Base-by-base conservation (phyloP, 2,113 vertebrate genomes). In the Etia nguti region DNA sequence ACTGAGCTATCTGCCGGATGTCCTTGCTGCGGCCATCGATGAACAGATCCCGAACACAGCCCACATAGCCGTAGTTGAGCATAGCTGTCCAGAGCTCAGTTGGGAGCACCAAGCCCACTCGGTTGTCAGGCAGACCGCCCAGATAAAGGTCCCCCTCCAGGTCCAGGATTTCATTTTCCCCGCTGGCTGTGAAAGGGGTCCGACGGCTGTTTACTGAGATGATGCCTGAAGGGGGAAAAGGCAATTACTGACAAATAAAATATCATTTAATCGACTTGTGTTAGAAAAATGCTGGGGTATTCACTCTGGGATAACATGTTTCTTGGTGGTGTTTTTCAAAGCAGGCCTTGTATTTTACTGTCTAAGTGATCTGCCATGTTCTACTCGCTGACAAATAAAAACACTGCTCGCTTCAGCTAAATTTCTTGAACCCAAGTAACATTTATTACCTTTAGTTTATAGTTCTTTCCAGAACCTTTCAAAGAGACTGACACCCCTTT, bases 21-120 rank as follows among this genome's bases (percentile, higher is more conserved):
- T 99, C 98, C 92, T 99, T 99, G 96, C 98, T 99, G 12, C 98
- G 96, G 0, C 98, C 98, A 0, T 99, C 98, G 0, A 99, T 99
- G 95, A 99, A 99, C 91, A 99, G 91, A 90, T 99, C 98, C 4
- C 98, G 96, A 88, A 99, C 97, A 82, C 98, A 99, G 92, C 98
- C 98, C 1, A 99, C 98, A 0, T 99, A 99, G 91, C 98, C 98
- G 0, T 99, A 99, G 96, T 99, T 99, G 48, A 99, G 96, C 98
- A 99, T 98, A 1, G 98, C 98, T 0, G 98, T 99, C 98, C 98
- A 99, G 70, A 99, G 97, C 91, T 99, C 98, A 0, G 98, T 99
- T 90, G 98, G 98, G 16, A 98, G 97, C 87, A 98, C 97, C 92
- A 99, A 96, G 16, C 97, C 98, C 1, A 94, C 96, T 1, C 98